A percentile compares a stretch with the other conserved stretches of the same genome.
Conservation (phyloP, 2,113 vertebrate genomes). For the Fukomys damarensis region DNA sequence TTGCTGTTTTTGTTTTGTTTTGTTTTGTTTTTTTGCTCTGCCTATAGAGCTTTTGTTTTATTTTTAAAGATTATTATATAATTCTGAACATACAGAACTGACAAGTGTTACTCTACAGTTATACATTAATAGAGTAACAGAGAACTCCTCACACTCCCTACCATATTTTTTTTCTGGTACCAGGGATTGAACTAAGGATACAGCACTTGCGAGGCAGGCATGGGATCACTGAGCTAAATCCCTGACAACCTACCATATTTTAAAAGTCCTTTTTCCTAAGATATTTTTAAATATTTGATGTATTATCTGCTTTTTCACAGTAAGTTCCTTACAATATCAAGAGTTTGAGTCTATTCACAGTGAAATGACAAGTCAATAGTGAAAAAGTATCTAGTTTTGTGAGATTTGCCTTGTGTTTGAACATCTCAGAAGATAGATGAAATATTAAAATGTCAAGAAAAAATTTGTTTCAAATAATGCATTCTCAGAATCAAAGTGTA, state of each 20-base stretch:
- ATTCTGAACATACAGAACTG: background rate
- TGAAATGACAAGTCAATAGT: background rate
- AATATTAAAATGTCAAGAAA: conserved; percentile 57
- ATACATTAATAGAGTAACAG: background rate
- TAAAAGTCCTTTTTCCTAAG: background rate
- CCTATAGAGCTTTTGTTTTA: background rate
- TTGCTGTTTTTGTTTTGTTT: no score
- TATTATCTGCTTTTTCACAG: background rate
- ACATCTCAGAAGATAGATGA: conserved; percentile 12
- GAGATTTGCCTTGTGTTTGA: background rate
- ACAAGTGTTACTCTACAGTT: background rate
- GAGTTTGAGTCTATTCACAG: background rate
- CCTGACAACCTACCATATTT: background rate
- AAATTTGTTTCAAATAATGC: background rate
- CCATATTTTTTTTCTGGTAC: background rate
- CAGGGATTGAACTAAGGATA: no score
- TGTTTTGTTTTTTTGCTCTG: background rate
- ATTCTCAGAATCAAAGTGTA: background rate
- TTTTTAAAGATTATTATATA: background rate
- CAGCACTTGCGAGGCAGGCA: no score
- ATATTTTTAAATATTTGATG: conserved; percentile 37
- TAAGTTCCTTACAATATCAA: background rate
- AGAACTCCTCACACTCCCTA: background rate
- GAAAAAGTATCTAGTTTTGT: background rate
- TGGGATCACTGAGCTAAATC: no score